Conservation (phyloP, 2,113 vertebrate species). For the Ptychochromis oligacanthus region DNA sequence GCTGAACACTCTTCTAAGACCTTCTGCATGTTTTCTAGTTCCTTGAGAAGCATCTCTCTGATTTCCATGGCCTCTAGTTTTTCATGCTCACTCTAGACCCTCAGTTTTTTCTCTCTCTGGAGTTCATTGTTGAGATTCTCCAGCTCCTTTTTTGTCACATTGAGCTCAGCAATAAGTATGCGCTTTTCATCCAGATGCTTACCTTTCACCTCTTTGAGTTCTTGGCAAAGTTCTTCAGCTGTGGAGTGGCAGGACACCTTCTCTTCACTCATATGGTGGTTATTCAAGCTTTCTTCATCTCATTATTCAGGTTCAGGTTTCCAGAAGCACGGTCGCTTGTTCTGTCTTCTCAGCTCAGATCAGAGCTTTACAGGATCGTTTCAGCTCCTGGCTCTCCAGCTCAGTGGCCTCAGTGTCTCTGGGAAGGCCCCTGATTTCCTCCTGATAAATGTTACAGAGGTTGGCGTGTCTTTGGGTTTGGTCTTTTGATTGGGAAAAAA, state of each 20-base stretch:
- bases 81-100: too few relatives aligned
- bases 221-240: neutral
- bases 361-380: too few relatives aligned
- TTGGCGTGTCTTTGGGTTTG: neutral
- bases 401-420: neutral
- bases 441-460: neutral
- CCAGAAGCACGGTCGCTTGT: neutral
- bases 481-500: neutral
- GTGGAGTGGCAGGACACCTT: too few relatives aligned
- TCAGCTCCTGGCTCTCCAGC: neutral
- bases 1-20: neutral
- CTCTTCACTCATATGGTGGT: neutral
- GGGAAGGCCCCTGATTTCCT: rapidly evolving
- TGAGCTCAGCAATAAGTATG: too few relatives aligned
- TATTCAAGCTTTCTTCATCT: neutral
- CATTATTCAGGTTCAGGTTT: neutral
- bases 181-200: too few relatives aligned
- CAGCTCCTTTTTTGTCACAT: neutral
- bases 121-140: neutral
- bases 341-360: neutral
- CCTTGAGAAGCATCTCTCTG: neutral
- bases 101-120: neutral
- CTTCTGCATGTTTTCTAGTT: neutral
- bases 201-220: neutral
- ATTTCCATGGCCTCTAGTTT: neutral